A percentile compares a stretch with the other conserved stretches of the same genome.
Conservation (phyloP, 2,888 invertebrate species). For the Spilarctia lutea region DNA sequence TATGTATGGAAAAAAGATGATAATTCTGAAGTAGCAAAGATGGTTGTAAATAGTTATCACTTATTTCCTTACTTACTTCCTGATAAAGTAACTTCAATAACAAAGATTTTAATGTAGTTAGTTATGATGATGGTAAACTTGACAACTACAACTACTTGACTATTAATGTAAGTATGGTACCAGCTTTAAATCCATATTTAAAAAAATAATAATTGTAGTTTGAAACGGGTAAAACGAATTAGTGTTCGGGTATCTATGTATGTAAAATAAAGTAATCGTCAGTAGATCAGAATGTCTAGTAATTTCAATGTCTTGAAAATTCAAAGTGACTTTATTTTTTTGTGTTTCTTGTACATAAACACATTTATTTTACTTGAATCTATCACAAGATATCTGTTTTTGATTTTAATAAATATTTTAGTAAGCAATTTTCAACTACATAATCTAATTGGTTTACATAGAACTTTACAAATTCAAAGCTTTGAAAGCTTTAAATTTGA, state of each 20-base stretch:
- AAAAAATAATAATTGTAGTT: too few species aligned
- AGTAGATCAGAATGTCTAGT: background rate
- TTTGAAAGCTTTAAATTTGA: background rate
- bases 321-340: background rate
- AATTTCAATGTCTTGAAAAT: background rate
- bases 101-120: too few species aligned
- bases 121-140: too few species aligned
- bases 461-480: background rate
- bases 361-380: constrained; percentile 7
- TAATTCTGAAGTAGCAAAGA: too few species aligned
- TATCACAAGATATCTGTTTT: constrained; percentile 3
- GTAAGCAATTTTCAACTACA: constrained; percentile 6
- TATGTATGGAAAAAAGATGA: too few species aligned
- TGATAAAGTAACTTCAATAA: too few species aligned
- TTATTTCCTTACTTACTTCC: too few species aligned
- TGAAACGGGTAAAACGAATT: too few species aligned
- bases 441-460: constrained; percentile 17
- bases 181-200: background rate
- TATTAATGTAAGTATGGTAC: background rate
- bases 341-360: background rate
- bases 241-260: too few species aligned
- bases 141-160: too few species aligned
- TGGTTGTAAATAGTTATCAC: too few species aligned
- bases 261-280: background rate
- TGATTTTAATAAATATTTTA: constrained; percentile 2